Evolutionary conservation across 2,888 invertebrate species (phyloP).

Genomic region (Rhingia campestris): DNA sequence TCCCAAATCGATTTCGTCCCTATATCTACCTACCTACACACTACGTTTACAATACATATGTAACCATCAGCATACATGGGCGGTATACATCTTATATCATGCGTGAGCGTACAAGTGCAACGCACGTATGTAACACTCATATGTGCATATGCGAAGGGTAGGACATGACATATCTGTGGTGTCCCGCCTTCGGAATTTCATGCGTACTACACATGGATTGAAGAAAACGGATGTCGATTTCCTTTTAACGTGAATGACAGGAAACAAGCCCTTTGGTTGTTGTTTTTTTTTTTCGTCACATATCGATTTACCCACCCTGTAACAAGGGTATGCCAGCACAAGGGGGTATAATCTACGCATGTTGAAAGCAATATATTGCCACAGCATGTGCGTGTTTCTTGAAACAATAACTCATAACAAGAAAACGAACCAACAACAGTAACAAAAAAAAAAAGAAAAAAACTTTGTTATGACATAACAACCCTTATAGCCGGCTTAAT

Average conservation of each 20-base stretch:
- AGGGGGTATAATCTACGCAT: conserved; percentile 62
- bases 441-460: conserved; percentile 14
- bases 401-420: conserved; percentile 70
- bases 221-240: conserved; percentile 70
- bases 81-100: conserved; percentile 29
- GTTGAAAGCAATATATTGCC: conserved; percentile 63
- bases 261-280: conserved; percentile 57
- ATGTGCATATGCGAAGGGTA: conserved; percentile 24
- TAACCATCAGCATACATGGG: conserved; percentile 29
- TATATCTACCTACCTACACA: not conserved
- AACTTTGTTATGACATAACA: conserved; percentile 71
- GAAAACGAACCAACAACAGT: conserved; percentile 37
- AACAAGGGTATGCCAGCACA: not conserved
- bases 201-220: conserved; percentile 47
- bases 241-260: conserved; percentile 54
- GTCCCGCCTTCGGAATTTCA: conserved; percentile 67
- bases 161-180: conserved; percentile 8
- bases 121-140: conserved; percentile 35
- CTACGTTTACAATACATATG: conserved; percentile 16
- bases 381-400: conserved; percentile 72
- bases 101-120: conserved; percentile 67
- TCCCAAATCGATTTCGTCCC: conserved; percentile 69
- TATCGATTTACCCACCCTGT: conserved; percentile 63
- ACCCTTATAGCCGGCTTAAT: conserved; percentile 58
- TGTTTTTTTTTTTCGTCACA: conserved; percentile 4